Evolutionary conservation across 2,113 vertebrate species (phyloP).

Genomic region (Amazona guildingii): DNA sequence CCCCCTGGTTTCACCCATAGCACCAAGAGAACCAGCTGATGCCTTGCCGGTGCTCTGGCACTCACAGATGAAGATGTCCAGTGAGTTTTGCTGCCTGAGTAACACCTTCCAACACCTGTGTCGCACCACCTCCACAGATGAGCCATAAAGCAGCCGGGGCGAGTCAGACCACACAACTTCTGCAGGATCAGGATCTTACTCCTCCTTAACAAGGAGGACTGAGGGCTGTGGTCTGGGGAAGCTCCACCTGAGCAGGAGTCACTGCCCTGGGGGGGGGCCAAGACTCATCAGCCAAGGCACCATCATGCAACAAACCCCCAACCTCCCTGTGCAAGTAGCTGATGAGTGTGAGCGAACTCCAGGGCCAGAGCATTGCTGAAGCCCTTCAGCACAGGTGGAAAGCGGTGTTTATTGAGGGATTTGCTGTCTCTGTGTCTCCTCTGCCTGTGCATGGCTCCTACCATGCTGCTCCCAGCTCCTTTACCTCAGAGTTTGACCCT

Average conservation of each 20-base stretch:
- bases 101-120: accelerated
- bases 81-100: accelerated
- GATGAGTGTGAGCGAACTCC: accelerated
- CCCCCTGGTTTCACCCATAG: accelerated
- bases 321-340: accelerated
- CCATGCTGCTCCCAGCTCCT: accelerated
- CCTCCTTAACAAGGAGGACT: accelerated
- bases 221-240: not conserved
- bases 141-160: accelerated
- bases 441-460: not conserved
- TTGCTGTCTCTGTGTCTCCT: accelerated
- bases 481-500: not conserved
- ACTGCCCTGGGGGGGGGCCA: not conserved
- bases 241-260: not conserved
- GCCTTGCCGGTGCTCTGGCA: accelerated
- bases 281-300: not conserved
- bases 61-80: not conserved
- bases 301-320: not conserved
- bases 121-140: not conserved
- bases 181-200: not conserved
- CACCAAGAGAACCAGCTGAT: accelerated
- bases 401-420: accelerated
- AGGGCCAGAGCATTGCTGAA: accelerated
- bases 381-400: accelerated
- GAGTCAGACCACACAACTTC: accelerated